Percentiles rank a stretch among this genome's conserved stretches.
Evolutionary conservation across 23 tunicate genomes (phyloP).

Genomic region (Styela plicata): DNA sequence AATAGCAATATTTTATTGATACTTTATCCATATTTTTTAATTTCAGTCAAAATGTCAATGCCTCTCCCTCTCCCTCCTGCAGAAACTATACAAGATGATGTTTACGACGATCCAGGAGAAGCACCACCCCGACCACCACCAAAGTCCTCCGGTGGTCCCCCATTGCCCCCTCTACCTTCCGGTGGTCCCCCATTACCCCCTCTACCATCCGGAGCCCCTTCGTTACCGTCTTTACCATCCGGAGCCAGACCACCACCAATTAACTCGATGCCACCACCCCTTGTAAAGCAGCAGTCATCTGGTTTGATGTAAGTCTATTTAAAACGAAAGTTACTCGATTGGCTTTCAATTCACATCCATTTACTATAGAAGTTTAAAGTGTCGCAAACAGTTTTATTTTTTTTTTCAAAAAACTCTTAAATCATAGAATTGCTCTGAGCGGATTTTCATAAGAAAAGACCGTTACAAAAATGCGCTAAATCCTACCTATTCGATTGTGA

Average conservation of each 20-base stretch:
- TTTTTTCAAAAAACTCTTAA: too few species aligned
- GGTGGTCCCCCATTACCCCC: background rate
- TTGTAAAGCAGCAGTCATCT: background rate
- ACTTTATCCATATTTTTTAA: too few species aligned
- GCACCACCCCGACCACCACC: slow-evolving; percentile 7
- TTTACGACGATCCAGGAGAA: background rate
- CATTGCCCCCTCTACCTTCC: background rate
- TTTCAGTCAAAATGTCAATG: too few species aligned
- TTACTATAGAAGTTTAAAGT: too few species aligned
- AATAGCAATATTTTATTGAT: too few species aligned
- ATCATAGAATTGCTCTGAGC: too few species aligned
- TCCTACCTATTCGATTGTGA: too few species aligned
- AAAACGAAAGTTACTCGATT: too few species aligned
- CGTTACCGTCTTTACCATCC: background rate
- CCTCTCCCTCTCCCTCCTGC: slow-evolving; percentile 9
- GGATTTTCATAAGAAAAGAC: too few species aligned
- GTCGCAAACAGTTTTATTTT: too few species aligned
- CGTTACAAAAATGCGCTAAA: too few species aligned
- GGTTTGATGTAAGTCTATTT: background rate
- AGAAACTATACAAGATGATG: background rate
- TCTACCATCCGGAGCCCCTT: background rate
- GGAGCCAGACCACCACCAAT: background rate
- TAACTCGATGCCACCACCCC: background rate
- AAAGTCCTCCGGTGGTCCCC: background rate
- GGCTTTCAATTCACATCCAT: too few species aligned